These are phyloP conservation scores for Diachasmimorpha longicaudata DNA, from an alignment of 1,140 invertebrate genomes.

Conservation along the genomic window DNA sequence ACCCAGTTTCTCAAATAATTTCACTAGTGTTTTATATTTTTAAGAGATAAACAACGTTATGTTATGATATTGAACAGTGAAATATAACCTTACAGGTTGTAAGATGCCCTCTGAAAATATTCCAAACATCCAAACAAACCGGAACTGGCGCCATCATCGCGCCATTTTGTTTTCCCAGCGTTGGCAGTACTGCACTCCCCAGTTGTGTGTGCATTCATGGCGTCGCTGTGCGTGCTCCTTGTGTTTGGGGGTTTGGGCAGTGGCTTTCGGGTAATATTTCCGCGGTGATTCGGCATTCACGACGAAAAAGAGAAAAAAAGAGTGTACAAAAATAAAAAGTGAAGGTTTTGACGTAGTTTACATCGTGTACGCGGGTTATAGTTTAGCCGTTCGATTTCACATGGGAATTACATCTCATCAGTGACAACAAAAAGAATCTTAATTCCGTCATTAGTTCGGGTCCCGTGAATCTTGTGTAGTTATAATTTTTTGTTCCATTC, in stretches of 20 bases:
- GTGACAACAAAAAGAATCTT: background rate
- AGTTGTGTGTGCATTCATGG: background rate
- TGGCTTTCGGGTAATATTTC: slow-evolving; percentile 4
- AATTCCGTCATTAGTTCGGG: background rate
- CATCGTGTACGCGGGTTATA: background rate
- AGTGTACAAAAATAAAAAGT: background rate
- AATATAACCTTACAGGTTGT: background rate
- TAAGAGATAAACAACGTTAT: no score
- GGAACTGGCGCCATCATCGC: background rate
- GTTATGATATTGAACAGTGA: no score
- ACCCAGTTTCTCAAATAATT: background rate
- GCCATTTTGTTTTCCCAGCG: background rate
- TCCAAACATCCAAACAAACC: slow-evolving; percentile 4
- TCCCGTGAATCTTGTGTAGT: background rate
- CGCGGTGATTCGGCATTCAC: background rate
- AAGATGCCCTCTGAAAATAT: background rate
- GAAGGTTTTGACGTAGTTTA: slow-evolving; percentile 5
- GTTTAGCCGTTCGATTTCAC: background rate
- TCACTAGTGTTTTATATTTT: background rate
- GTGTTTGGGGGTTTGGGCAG: background rate
- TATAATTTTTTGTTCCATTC: background rate
- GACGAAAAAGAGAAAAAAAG: background rate
- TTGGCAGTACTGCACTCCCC: background rate
- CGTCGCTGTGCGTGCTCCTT: background rate
- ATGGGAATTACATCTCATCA: background rate